Percentiles rank a stretch among this genome's conserved stretches.
These are phyloP conservation scores for Oscheius onirici DNA, from an alignment of 2,888 invertebrate species.

Conservation along the genomic window DNA sequence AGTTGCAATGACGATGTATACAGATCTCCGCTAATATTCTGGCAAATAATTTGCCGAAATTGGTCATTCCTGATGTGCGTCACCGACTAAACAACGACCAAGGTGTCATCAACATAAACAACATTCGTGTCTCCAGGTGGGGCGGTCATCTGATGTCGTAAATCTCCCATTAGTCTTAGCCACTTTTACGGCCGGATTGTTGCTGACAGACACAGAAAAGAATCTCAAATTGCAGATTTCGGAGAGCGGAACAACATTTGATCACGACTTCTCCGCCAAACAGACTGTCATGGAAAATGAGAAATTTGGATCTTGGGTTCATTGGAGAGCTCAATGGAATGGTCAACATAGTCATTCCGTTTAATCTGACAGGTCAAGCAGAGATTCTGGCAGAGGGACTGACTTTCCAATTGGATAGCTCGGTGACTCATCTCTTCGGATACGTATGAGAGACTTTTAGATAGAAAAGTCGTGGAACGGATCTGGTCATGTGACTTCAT, in stretches of 20 bases:
- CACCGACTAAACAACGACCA: slow-evolving; percentile 56
- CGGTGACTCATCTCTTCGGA: slow-evolving; percentile 29
- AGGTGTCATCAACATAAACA: slow-evolving; percentile 57
- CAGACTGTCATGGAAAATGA: slow-evolving; percentile 57
- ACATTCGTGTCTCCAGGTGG: slow-evolving; percentile 48
- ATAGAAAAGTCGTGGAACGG: slow-evolving; percentile 52
- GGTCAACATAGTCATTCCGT: slow-evolving; percentile 60
- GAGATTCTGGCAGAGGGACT: slow-evolving; percentile 60
- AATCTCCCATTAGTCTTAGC: background rate
- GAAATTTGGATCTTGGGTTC: slow-evolving; percentile 55
- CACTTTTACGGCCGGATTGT: background rate
- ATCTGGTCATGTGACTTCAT: slow-evolving; percentile 47
- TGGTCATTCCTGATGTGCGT: slow-evolving; percentile 58
- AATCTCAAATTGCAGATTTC: slow-evolving; percentile 39
- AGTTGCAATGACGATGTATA: background rate
- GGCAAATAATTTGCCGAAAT: slow-evolving; percentile 58
- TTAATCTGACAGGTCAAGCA: slow-evolving; percentile 60
- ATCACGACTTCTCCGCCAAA: slow-evolving; percentile 55
- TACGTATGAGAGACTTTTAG: slow-evolving; percentile 18
- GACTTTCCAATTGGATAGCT: slow-evolving; percentile 53
- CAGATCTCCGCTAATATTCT: slow-evolving; percentile 59
- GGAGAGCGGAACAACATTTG: slow-evolving; percentile 53
- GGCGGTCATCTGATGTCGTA: background rate
- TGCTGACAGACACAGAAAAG: background rate
- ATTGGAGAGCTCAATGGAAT: slow-evolving; percentile 57